A percentile compares a stretch with the other conserved stretches of the same genome.
Evolutionary conservation across 2,888 invertebrate genomes (phyloP).

Genomic region (Athalia circularis): DNA sequence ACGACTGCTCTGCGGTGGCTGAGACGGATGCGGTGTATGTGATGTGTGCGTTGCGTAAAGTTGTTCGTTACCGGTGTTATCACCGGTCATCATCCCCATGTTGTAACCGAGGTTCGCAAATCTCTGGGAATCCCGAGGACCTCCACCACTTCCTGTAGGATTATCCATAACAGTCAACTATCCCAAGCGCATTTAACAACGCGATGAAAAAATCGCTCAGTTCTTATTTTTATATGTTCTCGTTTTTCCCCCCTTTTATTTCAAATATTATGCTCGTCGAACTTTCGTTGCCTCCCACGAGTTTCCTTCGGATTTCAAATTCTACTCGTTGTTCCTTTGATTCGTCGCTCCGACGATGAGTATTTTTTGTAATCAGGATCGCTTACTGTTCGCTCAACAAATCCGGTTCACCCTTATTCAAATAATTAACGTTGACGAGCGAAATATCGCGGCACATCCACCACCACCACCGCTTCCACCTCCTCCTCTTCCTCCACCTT

Average conservation of each 20-base stretch:
- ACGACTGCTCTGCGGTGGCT: slow-evolving; percentile 55
- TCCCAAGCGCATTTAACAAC: slow-evolving; percentile 66
- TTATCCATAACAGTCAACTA: slow-evolving; percentile 83
- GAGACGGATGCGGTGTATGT: slow-evolving; percentile 78
- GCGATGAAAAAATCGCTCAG: slow-evolving; percentile 60
- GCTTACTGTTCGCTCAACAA: too few relatives aligned
- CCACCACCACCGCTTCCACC: slow-evolving; percentile 13
- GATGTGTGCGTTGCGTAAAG: slow-evolving; percentile 86
- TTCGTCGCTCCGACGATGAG: background rate
- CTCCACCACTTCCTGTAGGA: slow-evolving; percentile 84
- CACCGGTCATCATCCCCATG: slow-evolving; percentile 86
- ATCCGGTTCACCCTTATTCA: too few relatives aligned
- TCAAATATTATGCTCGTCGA: too few relatives aligned
- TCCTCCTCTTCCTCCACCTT: background rate
- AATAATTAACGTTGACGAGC: slow-evolving; percentile 1
- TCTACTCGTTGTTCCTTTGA: background rate
- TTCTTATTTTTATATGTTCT: background rate
- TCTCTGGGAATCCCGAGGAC: slow-evolving; percentile 79
- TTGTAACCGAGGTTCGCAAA: slow-evolving; percentile 89
- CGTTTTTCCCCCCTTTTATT: slow-evolving; percentile 65
- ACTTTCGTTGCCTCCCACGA: too few relatives aligned
- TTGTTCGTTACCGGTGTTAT: slow-evolving; percentile 80
- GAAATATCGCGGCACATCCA: slow-evolving; percentile 37
- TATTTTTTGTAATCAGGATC: background rate
- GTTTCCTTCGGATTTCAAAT: slow-evolving; percentile 59